phyloP scores from a whole-genome alignment of 2,888 invertebrate genomes.

The Zaprionus obscuricornis region DNA sequence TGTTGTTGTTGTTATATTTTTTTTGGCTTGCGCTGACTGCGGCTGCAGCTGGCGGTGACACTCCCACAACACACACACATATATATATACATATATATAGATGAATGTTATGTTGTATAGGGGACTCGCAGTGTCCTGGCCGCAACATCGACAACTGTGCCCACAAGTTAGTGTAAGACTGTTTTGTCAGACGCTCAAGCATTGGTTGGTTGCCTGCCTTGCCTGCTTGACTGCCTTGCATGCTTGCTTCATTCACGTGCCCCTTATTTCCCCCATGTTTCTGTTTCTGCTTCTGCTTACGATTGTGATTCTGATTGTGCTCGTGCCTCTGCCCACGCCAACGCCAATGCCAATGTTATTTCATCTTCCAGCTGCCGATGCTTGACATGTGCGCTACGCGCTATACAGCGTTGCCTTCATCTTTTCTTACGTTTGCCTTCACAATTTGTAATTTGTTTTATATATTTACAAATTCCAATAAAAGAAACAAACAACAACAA shows the following conservation, averaged over 20 bases:
- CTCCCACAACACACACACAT: slow-evolving; percentile 63
- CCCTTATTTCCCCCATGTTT: slow-evolving; percentile 4
- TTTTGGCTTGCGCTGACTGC: slow-evolving; percentile 34
- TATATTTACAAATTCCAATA: slow-evolving; percentile 25
- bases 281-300: background rate
- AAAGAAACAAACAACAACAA: slow-evolving; percentile 31
- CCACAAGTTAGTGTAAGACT: slow-evolving; percentile 72
- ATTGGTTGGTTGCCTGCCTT: slow-evolving; percentile 50
- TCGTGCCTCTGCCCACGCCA: background rate
- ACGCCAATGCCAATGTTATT: background rate
- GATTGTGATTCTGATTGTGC: background rate
- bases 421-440: background rate
- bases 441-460: slow-evolving; percentile 39
- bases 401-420: slow-evolving; percentile 9
- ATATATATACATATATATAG: slow-evolving; percentile 13
- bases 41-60: slow-evolving; percentile 63
- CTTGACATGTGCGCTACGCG: slow-evolving; percentile 30
- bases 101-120: too few species aligned
- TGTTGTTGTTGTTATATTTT: slow-evolving; percentile 7
- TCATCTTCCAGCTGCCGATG: slow-evolving; percentile 24
- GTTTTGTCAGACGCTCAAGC: slow-evolving; percentile 45
- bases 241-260: slow-evolving; percentile 1
- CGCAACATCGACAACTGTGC: slow-evolving; percentile 80
- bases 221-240: background rate
- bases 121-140: slow-evolving; percentile 35